Percentiles rank a stretch among this genome's conserved stretches.
Conservation (phyloP, 64 coral and sea anemone species). For the Montipora foliosa region DNA sequence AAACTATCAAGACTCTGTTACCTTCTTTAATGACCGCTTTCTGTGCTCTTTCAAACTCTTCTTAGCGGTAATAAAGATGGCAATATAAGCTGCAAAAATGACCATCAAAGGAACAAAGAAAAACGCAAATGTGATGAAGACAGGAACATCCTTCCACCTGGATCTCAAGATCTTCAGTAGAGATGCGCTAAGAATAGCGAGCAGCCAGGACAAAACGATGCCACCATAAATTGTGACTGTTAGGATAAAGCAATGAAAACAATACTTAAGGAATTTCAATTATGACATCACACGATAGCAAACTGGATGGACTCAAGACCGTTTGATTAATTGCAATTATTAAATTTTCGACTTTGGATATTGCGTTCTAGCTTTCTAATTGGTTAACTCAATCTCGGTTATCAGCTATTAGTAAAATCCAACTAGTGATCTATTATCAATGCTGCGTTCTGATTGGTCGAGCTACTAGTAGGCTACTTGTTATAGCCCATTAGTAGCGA, state of each 20-base stretch:
- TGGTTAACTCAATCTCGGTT: too few species aligned
- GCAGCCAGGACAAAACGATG: conserved; percentile 72
- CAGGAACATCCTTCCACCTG: conserved; percentile 31
- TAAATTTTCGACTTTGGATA: too few species aligned
- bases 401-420: too few species aligned
- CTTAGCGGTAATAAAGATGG: conserved; percentile 77
- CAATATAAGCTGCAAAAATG: conserved; percentile 75
- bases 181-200: conserved; percentile 61
- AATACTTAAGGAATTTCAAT: neutral
- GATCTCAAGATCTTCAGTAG: conserved; percentile 11
- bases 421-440: too few species aligned
- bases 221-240: conserved; percentile 31
- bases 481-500: too few species aligned
- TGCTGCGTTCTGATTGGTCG: too few species aligned
- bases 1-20: neutral
- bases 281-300: neutral
- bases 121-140: conserved; percentile 66
- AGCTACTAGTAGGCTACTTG: too few species aligned
- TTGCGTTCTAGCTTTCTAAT: too few species aligned
- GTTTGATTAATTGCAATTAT: too few species aligned
- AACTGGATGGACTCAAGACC: too few species aligned
- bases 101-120: conserved; percentile 70
- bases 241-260: neutral
- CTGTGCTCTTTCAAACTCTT: conserved; percentile 76
- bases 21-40: conserved; percentile 78